Base-by-base conservation (phyloP, 2,113 vertebrate genomes). In the Ranitomeya variabilis region DNA sequence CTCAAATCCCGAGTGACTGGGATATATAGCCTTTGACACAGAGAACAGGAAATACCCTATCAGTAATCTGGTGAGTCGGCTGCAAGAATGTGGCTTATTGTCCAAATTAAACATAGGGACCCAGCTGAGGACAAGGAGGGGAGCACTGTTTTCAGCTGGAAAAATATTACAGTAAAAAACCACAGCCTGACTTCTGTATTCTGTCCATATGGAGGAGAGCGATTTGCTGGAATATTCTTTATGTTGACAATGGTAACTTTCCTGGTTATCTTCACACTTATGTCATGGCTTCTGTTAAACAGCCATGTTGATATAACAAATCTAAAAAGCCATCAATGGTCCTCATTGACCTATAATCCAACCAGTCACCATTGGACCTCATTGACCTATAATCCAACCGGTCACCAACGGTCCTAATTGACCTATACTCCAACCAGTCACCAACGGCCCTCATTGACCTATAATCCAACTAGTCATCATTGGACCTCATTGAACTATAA, bases 31-130 rank as follows among this genome's bases (percentile, higher is more conserved):
- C 87, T 89, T 69, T 89, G 87, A 89, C 87, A 77, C 19, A 12
- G 11, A 54, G 54, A 77, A 89, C 83, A 89, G 88, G 88, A 89
- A 85, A 31, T 85, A 73, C 60, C 88, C 82, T 85, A 67, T 89
- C 73, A 85, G 60, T 80, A 76, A 64, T 67, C 59, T 85, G 73
- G 82, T 85, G 80, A 67, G 45, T 83, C 66, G 64, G 52, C 51
- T 89, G 15, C 19, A 85, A 78, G 88, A 89, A 89, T 89, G 82
- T 67, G 37, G 10, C 60, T 71, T 59, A 57, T 67, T 80, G 45
- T 89, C 88, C 88, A 89, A 89, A 37, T 80, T 21, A 89, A 89
- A 89, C 88, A 89, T 67, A 13, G 55, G 86, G 80, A 83, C 69
- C 55, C 69, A 83, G 80, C 80, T 64, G 80, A 76, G 69, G 80